Conservation (phyloP, 2,113 vertebrate species). For the Sclerurus mexicanus region DNA sequence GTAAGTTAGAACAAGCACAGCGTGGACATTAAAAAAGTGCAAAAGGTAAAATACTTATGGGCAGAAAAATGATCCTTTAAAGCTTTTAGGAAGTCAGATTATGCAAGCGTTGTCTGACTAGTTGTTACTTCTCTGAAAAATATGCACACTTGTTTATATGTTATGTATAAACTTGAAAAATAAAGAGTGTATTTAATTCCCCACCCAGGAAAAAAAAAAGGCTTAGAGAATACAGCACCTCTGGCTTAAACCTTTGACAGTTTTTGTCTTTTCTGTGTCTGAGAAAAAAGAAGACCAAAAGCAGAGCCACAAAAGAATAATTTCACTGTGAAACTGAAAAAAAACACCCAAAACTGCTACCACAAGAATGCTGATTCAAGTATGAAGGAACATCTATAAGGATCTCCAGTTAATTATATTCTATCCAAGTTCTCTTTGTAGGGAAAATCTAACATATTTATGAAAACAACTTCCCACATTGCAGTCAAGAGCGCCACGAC, state of each 20-base stretch:
- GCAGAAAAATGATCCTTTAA: background rate
- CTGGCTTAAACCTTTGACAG: background rate
- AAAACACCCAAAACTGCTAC: background rate
- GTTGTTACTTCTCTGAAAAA: background rate
- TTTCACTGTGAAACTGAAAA: background rate
- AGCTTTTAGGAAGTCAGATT: background rate
- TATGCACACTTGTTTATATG: background rate
- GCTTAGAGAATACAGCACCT: background rate
- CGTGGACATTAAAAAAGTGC: background rate
- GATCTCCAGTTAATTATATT: background rate
- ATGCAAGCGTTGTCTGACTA: background rate
- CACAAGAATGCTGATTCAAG: background rate
- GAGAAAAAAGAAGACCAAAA: conserved; percentile 4
- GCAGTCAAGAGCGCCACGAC: conserved; percentile 8
- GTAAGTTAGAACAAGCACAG: background rate
- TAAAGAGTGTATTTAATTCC: background rate
- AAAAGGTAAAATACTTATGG: background rate
- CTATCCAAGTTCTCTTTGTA: background rate
- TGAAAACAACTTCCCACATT: conserved; percentile 31
- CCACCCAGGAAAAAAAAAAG: background rate
- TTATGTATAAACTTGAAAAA: background rate
- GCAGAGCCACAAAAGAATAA: background rate
- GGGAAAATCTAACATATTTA: background rate
- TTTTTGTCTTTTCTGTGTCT: background rate
- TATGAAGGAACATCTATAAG: background rate